Conservation (phyloP, 2,888 invertebrate genomes). For the Eupithecia tripunctaria region DNA sequence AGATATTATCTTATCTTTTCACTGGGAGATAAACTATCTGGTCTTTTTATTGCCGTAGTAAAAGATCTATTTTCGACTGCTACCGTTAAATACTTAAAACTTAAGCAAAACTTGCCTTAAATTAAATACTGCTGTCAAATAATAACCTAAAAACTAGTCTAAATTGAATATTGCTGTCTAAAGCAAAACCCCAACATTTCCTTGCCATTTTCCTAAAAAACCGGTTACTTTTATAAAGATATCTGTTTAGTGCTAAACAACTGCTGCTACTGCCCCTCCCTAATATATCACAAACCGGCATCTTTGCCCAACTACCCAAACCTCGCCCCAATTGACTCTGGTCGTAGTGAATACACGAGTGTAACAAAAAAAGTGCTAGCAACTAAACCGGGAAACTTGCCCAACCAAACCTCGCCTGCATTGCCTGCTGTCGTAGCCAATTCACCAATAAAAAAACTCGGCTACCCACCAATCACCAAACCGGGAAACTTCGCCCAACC, state of each 20-base stretch:
- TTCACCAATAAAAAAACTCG: neutral
- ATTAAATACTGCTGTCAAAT: neutral
- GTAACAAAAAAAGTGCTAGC: neutral
- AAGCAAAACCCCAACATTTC: neutral
- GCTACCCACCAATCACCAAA: neutral
- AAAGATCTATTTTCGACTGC: neutral
- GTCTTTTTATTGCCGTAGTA: neutral
- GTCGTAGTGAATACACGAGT: too few species aligned
- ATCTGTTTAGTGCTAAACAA: neutral
- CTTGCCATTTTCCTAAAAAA: neutral
- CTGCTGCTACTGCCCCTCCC: neutral
- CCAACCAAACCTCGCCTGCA: neutral
- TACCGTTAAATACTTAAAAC: neutral
- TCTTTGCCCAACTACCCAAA: neutral
- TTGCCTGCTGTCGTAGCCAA: slow-evolving; percentile 10
- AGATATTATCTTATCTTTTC: slow-evolving; percentile 2
- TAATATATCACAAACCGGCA: too few species aligned
- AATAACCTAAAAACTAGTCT: neutral
- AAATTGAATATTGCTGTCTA: neutral
- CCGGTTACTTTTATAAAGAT: neutral
- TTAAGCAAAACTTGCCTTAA: neutral
- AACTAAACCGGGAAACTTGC: too few species aligned
- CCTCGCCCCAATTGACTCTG: neutral
- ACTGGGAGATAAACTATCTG: neutral
- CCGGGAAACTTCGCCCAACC: too few species aligned